A percentile compares a stretch with the other conserved stretches of the same genome.
These are phyloP conservation scores for Saccopteryx bilineata DNA, from an alignment of 2,113 vertebrate species.

Conservation along the genomic window DNA sequence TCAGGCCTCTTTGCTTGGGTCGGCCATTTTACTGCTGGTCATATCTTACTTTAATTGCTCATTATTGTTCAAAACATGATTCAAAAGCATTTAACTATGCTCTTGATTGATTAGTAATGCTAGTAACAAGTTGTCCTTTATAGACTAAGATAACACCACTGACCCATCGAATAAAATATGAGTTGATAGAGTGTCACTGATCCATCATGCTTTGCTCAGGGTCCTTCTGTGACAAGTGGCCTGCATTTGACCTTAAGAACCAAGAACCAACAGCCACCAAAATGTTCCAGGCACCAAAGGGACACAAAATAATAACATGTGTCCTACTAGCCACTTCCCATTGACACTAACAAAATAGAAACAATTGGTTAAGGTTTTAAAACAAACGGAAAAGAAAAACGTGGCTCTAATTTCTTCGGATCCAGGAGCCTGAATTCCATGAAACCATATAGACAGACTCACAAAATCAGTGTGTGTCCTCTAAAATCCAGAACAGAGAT, in stretches of 20 bases:
- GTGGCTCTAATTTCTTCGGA: not conserved
- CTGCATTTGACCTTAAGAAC: slow-evolving; percentile 51
- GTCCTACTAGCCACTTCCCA: not conserved
- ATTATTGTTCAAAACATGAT: slow-evolving; percentile 44
- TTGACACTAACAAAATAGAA: slow-evolving; percentile 14
- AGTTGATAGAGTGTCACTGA: slow-evolving; percentile 51
- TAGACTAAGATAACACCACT: slow-evolving; percentile 44
- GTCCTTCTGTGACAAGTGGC: slow-evolving; percentile 38
- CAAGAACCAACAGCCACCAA: slow-evolving; percentile 47
- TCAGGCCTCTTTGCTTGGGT: not conserved
- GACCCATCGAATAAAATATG: slow-evolving; percentile 50
- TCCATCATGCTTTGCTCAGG: slow-evolving; percentile 37
- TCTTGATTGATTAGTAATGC: slow-evolving; percentile 53
- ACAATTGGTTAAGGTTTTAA: slow-evolving; percentile 6
- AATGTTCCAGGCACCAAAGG: slow-evolving; percentile 57
- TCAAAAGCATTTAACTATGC: slow-evolving; percentile 54
- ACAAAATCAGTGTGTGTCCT: not conserved
- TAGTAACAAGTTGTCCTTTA: slow-evolving; percentile 54
- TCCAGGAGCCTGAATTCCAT: not conserved
- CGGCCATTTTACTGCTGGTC: not conserved
- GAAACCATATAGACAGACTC: not conserved
- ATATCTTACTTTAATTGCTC: slow-evolving; percentile 45
- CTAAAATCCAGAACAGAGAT: slow-evolving; percentile 56
- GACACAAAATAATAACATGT: not conserved
- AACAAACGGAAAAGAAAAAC: slow-evolving; percentile 55